A percentile compares a stretch with the other conserved stretches of the same genome.
phyloP scores from a whole-genome alignment of 1,140 invertebrate genomes.

The Megalopta genalis region DNA sequence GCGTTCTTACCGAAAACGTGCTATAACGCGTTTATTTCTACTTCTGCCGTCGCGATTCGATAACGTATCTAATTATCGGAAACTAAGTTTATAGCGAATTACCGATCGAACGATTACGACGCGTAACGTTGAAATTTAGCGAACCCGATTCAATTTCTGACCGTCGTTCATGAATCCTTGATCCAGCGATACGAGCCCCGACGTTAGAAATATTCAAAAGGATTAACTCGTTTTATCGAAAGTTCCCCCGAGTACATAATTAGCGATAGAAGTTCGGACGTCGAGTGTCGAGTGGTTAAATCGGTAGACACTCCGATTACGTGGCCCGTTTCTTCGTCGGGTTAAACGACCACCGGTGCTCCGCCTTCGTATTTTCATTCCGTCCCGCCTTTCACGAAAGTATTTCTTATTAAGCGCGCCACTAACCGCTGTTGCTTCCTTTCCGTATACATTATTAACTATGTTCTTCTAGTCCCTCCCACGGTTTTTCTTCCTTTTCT shows the following conservation, averaged over 20 bases:
- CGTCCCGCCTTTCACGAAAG: neutral
- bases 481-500: neutral
- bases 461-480: neutral
- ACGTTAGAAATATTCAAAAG: slow-evolving; percentile 34
- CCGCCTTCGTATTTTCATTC: neutral
- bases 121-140: neutral
- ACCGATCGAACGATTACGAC: neutral
- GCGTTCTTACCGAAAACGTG: too few relatives aligned
- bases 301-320: slow-evolving; percentile 40
- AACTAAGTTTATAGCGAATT: too few relatives aligned
- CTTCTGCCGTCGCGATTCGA: too few relatives aligned
- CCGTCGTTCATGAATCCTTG: neutral
- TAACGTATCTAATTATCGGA: too few relatives aligned
- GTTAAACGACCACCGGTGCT: neutral
- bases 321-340: slow-evolving; percentile 27
- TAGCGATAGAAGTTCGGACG: slow-evolving; percentile 24
- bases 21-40: too few relatives aligned
- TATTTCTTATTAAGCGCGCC: neutral
- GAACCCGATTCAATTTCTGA: neutral
- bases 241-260: slow-evolving; percentile 21
- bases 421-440: neutral
- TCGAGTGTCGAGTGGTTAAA: slow-evolving; percentile 31
- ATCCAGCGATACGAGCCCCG: neutral
- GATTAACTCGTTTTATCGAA: slow-evolving; percentile 19
- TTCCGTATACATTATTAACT: neutral